Evolutionary conservation across 2,888 invertebrate genomes (phyloP), one percentile per base, ranked within the genome.

Genomic region (Dryobotodes eremita): DNA sequence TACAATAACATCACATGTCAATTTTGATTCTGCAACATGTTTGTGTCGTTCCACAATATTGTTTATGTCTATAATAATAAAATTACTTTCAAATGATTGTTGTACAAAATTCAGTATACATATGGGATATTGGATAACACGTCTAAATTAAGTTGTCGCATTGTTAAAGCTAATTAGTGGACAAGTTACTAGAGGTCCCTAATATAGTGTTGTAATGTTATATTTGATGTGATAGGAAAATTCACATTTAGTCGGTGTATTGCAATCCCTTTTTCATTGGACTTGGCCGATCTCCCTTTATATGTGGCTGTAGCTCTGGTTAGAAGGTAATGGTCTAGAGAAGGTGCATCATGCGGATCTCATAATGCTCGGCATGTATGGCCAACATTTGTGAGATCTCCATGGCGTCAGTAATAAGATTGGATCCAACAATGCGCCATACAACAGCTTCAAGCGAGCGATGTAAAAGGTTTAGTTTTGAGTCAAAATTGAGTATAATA

Each of bases 161-260:
- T 95, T 95, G 94, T 96, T 95, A 95, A 94, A 92, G 89, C 93
- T 95, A 94, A 93, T 94, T 93, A 93, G 94, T 84, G 94, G 94
- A 92, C 93, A 90, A 90, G 87, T 89, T 92, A 90, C 90, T 93
- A 93, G 93, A 91, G 91, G 93, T 95, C 94, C 93, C 93, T 92
- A 90, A 93, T 95, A 95, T 95, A 95, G 93, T 59, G 70, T 93
- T 92, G 91, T 96, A 95, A 95, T 95, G 92, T 95, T 94, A 92
- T 94, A 95, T 93, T 95, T 92, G 95, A 94, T 96, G 96, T 95
- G 94, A 95, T 95, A 95, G 93, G 92, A 87, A 90, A 90, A 83
- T 91, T 94, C 94, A 94, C 93, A 92, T 92, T 93, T 94, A 95
- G 94, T 96, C 94, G 94, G 93, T 96, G 96, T 96, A 93, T 94